phyloP scores from a whole-genome alignment of 1,140 invertebrate species.

The Drosophila sproati region DNA sequence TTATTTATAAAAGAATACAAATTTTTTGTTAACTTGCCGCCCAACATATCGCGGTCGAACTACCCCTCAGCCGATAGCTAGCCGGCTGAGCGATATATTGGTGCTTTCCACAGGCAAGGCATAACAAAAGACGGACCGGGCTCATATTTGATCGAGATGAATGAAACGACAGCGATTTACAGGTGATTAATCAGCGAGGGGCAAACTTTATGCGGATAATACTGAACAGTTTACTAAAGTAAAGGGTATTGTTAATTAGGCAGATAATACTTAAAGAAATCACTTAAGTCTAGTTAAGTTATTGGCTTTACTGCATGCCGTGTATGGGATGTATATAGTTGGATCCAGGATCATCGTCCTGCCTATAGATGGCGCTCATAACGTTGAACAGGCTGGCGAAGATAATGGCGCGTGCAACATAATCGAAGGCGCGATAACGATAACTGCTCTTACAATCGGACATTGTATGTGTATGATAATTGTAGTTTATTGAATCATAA shows the following conservation, averaged over 20 bases:
- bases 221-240: too few species aligned
- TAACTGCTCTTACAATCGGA: conserved; percentile 21
- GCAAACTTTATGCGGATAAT: too few species aligned
- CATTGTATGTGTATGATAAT: not conserved
- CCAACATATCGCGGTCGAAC: too few species aligned
- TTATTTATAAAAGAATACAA: too few species aligned
- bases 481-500: not conserved
- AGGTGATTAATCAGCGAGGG: conserved; percentile 1
- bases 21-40: too few species aligned
- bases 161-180: not conserved
- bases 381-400: conserved; percentile 51
- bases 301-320: conserved; percentile 40
- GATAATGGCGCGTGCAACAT: conserved; percentile 26
- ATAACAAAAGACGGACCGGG: not conserved
- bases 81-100: too few species aligned
- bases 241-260: not conserved
- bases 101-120: too few species aligned
- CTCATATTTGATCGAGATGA: not conserved
- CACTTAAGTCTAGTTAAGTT: not conserved
- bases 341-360: conserved; percentile 53
- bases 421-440: conserved; percentile 13
- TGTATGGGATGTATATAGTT: conserved; percentile 62
- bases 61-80: too few species aligned
- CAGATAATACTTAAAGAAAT: conserved; percentile 3
- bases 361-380: conserved; percentile 56